A percentile compares a stretch with the other conserved stretches of the same genome.
phyloP scores from a whole-genome alignment of 2,888 invertebrate genomes.

The Leptopterna dolabrata region DNA sequence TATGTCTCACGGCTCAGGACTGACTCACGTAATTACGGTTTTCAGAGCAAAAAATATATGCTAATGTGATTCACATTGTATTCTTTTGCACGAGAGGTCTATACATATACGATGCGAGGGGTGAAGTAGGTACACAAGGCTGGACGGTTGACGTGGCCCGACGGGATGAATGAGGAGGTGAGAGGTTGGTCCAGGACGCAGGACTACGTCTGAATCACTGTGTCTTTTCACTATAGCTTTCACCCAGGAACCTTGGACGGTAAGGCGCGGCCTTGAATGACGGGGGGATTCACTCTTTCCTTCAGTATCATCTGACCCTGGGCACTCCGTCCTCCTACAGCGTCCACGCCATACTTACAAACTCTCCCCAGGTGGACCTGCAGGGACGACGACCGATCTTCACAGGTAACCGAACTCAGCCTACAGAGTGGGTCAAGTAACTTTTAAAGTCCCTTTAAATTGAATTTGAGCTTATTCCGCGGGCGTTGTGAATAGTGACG shows the following conservation, averaged over 20 bases:
- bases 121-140: not conserved
- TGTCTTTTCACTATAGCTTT: constrained; percentile 40
- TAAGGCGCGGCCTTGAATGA: constrained; percentile 37
- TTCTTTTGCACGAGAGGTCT: not conserved
- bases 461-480: no score
- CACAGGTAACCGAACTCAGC: no score
- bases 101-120: not conserved
- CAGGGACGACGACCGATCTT: no score
- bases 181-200: constrained; percentile 7
- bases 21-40: not conserved
- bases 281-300: constrained; percentile 30
- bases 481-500: no score
- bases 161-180: constrained; percentile 11
- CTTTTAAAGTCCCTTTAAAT: no score
- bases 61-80: constrained; percentile 4
- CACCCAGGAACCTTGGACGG: constrained; percentile 14
- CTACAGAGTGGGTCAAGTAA: no score
- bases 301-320: constrained; percentile 16
- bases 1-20: not conserved
- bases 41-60: not conserved
- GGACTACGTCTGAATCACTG: not conserved
- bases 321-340: not conserved
- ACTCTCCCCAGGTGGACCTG: not conserved
- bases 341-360: not conserved
- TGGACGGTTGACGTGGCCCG: not conserved